A percentile compares a stretch with the other conserved stretches of the same genome.
phyloP scores from a whole-genome alignment of 1,140 invertebrate species.

The Asbolus verrucosus region DNA sequence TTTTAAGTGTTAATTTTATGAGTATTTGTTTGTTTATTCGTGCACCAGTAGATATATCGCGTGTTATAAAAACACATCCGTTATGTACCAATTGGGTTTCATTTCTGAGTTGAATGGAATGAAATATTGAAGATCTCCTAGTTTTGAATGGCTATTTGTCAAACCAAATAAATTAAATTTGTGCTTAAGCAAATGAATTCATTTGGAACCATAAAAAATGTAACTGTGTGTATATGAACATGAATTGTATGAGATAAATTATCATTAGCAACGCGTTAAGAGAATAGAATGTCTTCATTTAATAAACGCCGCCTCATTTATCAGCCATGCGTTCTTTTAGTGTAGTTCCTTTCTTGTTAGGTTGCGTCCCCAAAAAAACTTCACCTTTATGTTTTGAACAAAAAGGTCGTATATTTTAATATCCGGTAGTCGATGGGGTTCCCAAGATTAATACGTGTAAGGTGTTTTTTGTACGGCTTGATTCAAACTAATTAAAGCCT shows the following conservation, averaged over 20 bases:
- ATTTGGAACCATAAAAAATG: slow-evolving; percentile 32
- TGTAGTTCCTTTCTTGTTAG: slow-evolving; percentile 5
- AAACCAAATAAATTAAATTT: slow-evolving; percentile 38
- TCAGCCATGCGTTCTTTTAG: slow-evolving; percentile 53
- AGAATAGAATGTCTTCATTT: slow-evolving; percentile 59
- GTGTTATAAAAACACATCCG: no score
- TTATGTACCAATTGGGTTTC: neutral
- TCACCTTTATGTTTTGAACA: slow-evolving; percentile 25
- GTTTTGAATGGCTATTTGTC: slow-evolving; percentile 37
- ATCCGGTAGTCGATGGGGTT: slow-evolving; percentile 23
- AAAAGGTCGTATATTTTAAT: slow-evolving; percentile 10
- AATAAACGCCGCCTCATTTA: slow-evolving; percentile 56
- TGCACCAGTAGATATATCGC: no score
- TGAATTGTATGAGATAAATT: slow-evolving; percentile 56
- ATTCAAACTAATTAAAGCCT: no score
- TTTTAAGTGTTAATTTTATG: no score
- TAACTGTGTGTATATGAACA: slow-evolving; percentile 51
- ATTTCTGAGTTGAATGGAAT: neutral
- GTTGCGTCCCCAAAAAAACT: slow-evolving; percentile 5
- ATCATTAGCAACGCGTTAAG: slow-evolving; percentile 58
- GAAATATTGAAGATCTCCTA: slow-evolving; percentile 26
- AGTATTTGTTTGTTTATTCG: neutral
- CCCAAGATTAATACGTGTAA: neutral
- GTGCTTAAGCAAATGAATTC: slow-evolving; percentile 34
- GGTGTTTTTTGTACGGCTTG: no score